A percentile compares a stretch with the other conserved stretches of the same genome.
These are phyloP conservation scores for Naso thynnoides DNA, from an alignment of 2,797 vertebrate species.

Conservation along the genomic window DNA sequence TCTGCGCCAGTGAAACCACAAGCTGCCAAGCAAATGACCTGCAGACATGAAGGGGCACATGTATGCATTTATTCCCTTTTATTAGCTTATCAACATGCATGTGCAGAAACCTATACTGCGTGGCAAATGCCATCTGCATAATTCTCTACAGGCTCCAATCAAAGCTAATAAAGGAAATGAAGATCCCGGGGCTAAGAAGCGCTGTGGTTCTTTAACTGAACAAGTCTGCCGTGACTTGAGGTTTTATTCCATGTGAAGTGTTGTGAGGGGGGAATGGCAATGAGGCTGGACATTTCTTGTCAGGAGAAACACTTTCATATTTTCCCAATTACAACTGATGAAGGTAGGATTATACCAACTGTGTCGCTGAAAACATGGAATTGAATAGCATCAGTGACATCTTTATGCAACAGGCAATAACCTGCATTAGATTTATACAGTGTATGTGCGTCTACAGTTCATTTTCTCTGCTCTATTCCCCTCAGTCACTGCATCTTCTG, in stretches of 20 bases:
- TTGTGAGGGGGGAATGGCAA: background rate
- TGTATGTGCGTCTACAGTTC: background rate
- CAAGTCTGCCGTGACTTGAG: slow-evolving; percentile 9
- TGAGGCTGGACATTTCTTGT: background rate
- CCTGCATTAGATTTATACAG: background rate
- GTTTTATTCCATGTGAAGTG: slow-evolving; percentile 21
- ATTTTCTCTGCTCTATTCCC: slow-evolving; percentile 2
- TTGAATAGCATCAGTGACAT: background rate
- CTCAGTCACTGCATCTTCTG: background rate
- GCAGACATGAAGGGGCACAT: slow-evolving; percentile 41
- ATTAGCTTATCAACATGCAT: slow-evolving; percentile 64
- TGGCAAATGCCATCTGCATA: slow-evolving; percentile 46
- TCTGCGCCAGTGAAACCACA: slow-evolving; percentile 16
- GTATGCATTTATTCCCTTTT: slow-evolving; percentile 54
- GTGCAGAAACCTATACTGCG: slow-evolving; percentile 30
- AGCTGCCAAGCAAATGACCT: slow-evolving; percentile 42
- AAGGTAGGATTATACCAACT: background rate
- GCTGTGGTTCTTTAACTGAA: slow-evolving; percentile 22
- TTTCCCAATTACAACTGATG: background rate
- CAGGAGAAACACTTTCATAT: background rate
- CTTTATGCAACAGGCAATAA: background rate
- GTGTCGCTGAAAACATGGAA: background rate
- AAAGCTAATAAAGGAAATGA: slow-evolving; percentile 56
- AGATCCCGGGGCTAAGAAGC: slow-evolving; percentile 32
- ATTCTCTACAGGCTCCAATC: slow-evolving; percentile 54